Conservation (phyloP, 2,888 invertebrate species). For the Schizaphis graminum region DNA sequence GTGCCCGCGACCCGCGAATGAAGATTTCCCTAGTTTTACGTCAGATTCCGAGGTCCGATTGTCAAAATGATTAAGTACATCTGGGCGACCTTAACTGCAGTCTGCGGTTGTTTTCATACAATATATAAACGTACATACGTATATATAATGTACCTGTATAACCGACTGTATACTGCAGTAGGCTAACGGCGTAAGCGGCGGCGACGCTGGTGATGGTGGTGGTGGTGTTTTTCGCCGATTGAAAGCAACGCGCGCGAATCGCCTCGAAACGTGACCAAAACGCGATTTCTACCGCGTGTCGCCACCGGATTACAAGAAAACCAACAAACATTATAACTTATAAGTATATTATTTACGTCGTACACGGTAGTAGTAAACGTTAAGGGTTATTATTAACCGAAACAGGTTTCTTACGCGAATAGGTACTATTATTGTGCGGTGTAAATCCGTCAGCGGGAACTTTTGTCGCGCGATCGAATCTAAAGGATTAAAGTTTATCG, state of each 20-base stretch:
- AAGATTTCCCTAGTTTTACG: slow-evolving; percentile 40
- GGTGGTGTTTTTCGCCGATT: not conserved
- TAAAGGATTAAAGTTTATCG: not conserved
- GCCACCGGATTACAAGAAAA: not conserved
- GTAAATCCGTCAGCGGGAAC: not conserved
- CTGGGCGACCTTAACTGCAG: not conserved
- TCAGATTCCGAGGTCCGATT: slow-evolving; percentile 53
- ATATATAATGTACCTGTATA: not conserved
- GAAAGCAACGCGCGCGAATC: not conserved
- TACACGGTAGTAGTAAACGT: not conserved
- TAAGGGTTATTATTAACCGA: not conserved
- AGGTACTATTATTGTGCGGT: not conserved
- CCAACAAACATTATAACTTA: not conserved
- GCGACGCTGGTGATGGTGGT: not conserved
- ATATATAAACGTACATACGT: not conserved
- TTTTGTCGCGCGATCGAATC: not conserved
- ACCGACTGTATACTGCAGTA: not conserved
- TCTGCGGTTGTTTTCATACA: not conserved
- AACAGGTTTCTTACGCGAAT: not conserved
- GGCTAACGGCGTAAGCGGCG: not conserved
- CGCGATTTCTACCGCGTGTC: not conserved
- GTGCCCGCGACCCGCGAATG: not conserved
- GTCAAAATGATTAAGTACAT: slow-evolving; percentile 51
- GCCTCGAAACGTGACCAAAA: not conserved
- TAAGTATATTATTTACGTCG: not conserved